phyloP scores from a whole-genome alignment of 2,888 invertebrate species.

The Scelioninae gen. 2 region DNA sequence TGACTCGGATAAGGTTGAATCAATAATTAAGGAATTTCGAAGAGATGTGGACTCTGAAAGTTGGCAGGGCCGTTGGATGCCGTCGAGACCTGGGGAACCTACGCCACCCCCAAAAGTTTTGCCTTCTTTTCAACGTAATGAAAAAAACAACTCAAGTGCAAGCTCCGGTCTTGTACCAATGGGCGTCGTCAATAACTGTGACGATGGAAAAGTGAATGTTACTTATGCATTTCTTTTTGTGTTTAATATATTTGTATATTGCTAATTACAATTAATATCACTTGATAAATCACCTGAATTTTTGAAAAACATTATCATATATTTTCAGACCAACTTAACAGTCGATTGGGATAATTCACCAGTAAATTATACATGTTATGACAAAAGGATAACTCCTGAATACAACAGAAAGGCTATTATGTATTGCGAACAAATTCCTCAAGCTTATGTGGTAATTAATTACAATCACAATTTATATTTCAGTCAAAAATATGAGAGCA shows the following conservation, averaged over 20 bases:
- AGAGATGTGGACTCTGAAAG: constrained; percentile 59
- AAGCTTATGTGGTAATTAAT: constrained; percentile 77
- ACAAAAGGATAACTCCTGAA: constrained; percentile 76
- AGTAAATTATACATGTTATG: constrained; percentile 80
- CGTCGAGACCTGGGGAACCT: constrained; percentile 67
- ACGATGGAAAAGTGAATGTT: constrained; percentile 79
- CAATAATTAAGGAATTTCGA: constrained; percentile 30
- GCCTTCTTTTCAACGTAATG: constrained; percentile 32
- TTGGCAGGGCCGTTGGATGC: constrained; percentile 75
- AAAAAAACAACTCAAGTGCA: background rate
- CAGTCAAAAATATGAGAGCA: too few species aligned
- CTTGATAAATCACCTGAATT: too few species aligned
- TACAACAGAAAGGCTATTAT: constrained; percentile 75
- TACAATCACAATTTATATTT: too few species aligned
- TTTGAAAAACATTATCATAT: too few species aligned
- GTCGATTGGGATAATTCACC: constrained; percentile 80
- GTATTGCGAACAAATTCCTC: constrained; percentile 78
- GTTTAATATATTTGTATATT: too few species aligned
- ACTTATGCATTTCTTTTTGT: too few species aligned
- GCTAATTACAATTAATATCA: too few species aligned
- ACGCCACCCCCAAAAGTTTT: constrained; percentile 65
- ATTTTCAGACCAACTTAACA: constrained; percentile 78
- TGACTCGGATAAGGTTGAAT: constrained; percentile 6
- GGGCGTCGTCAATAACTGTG: constrained; percentile 79
- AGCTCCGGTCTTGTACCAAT: too few species aligned